Percentiles rank a stretch among this genome's conserved stretches.
Evolutionary conservation across 2,888 invertebrate genomes (phyloP).

Genomic region (Mesorhabditis spiculigera): DNA sequence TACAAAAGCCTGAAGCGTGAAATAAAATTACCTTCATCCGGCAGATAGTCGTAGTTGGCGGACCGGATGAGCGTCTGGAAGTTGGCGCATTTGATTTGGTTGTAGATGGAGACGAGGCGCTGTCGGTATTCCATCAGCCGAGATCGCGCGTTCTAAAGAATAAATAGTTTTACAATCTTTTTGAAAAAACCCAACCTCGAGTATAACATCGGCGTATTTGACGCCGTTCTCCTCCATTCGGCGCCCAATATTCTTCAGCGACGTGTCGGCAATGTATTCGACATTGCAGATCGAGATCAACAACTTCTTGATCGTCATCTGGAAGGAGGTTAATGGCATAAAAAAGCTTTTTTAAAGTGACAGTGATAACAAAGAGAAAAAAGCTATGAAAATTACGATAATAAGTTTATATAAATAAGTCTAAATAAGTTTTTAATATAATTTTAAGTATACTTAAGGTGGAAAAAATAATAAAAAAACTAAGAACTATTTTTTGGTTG

Average conservation of each 20-base stretch:
- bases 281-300: constrained; percentile 54
- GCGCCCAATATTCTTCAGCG: constrained; percentile 43
- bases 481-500: too few relatives aligned
- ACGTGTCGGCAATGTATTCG: constrained; percentile 51
- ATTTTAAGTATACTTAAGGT: too few relatives aligned
- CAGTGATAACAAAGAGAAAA: too few relatives aligned
- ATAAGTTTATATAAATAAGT: too few relatives aligned
- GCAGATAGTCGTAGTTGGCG: constrained; percentile 41
- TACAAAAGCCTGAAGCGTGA: background rate
- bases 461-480: too few relatives aligned
- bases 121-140: constrained; percentile 41
- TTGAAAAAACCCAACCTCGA: constrained; percentile 27
- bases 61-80: constrained; percentile 39
- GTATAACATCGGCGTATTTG: constrained; percentile 49
- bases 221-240: constrained; percentile 52
- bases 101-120: constrained; percentile 42
- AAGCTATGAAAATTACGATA: too few relatives aligned
- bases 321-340: background rate
- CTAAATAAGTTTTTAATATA: too few relatives aligned
- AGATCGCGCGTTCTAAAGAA: constrained; percentile 38
- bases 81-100: constrained; percentile 40
- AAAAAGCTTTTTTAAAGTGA: background rate
- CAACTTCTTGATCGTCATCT: constrained; percentile 45
- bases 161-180: background rate
- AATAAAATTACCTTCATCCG: constrained; percentile 39